These are phyloP conservation scores for Lasioglossum vierecki DNA, from an alignment of 2,888 invertebrate species.

Conservation along the genomic window DNA sequence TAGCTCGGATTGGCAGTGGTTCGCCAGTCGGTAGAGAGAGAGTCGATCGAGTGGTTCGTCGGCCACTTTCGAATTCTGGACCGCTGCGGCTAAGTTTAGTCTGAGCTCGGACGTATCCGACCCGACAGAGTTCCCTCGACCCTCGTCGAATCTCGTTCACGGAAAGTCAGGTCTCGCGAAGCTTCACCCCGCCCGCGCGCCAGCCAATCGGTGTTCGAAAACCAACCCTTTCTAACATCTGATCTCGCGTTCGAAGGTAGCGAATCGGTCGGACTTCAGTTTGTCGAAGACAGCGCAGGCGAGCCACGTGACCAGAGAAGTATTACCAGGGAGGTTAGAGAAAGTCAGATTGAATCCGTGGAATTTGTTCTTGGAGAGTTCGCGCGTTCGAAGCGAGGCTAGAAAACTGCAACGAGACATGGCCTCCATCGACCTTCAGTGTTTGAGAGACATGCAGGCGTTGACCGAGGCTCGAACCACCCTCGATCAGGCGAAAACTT, in stretches of 20 bases:
- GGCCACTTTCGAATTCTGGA: slow-evolving; percentile 63
- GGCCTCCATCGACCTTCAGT: slow-evolving; percentile 73
- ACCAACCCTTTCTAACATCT: not conserved
- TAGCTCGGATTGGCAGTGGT: slow-evolving; percentile 65
- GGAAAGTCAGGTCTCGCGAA: slow-evolving; percentile 7
- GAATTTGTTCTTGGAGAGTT: slow-evolving; percentile 38
- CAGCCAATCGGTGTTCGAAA: not conserved
- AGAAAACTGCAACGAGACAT: slow-evolving; percentile 65
- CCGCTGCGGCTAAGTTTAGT: slow-evolving; percentile 68
- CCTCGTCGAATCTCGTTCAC: slow-evolving; percentile 27
- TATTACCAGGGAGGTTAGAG: slow-evolving; percentile 81
- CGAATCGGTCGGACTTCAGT: slow-evolving; percentile 87
- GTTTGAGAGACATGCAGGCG: slow-evolving; percentile 76
- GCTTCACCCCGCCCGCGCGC: not conserved
- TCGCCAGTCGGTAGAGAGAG: slow-evolving; percentile 59
- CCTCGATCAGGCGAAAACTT: slow-evolving; percentile 82
- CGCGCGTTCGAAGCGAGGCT: slow-evolving; percentile 24
- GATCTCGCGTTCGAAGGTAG: slow-evolving; percentile 79
- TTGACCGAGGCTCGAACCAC: slow-evolving; percentile 74
- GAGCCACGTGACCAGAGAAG: slow-evolving; percentile 87
- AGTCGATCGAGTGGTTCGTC: slow-evolving; percentile 52
- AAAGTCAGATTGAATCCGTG: slow-evolving; percentile 22
- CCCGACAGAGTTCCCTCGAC: slow-evolving; percentile 4
- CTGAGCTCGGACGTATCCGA: slow-evolving; percentile 29
- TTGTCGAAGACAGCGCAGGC: slow-evolving; percentile 87